Base-by-base conservation (phyloP, 2,797 vertebrate genomes). In the Falco columbarius region DNA sequence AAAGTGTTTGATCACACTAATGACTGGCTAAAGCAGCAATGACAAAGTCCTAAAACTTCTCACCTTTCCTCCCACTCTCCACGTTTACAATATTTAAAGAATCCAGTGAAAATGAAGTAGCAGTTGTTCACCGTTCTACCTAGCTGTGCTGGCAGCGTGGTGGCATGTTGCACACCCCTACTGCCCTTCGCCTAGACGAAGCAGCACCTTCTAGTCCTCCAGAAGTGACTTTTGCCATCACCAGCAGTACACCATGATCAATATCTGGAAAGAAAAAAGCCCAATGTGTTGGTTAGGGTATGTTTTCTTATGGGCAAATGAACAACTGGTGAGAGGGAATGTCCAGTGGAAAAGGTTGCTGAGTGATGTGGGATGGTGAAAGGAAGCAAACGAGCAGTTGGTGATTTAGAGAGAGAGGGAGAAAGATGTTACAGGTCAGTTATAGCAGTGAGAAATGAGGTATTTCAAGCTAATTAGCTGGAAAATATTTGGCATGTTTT, bases 391-490 rank as follows among this genome's bases (percentile, higher is more conserved):
- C 14, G 85, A 32, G 32, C 40, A 84, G 54, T 6, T 68, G 83
- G 63, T 86, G 55, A 44, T 73, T 34, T 70, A 68, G 58, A 44
- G 24, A 27, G 42, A 49, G 86, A 44, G 34, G 0, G 6, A 47
- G 29, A 74, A 71, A 90, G 81, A 95, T 89, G 72, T 87, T 93
- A 63, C 44, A 73, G 86, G 76, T 89, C 32, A 12, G 65, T 36
- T 92, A 71, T 74, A 61, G 38, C 52, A 91, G 67, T 62, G 61
- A 86, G 44, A 42, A 90, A 70, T 66, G 46, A 89, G 66, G 58
- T 79, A 58, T 86, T 86, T 91, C 42, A 18, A 55, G 30, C 47
- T 96, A 90, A 96, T 95, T 85, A 92, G 42, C 73, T 85, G 14
- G 9, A 72, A 79, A 91, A 91, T 34, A 13, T 24, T 66, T 54